Conservation (phyloP, 2,888 invertebrate genomes). For the Drosophila meridionalis region DNA sequence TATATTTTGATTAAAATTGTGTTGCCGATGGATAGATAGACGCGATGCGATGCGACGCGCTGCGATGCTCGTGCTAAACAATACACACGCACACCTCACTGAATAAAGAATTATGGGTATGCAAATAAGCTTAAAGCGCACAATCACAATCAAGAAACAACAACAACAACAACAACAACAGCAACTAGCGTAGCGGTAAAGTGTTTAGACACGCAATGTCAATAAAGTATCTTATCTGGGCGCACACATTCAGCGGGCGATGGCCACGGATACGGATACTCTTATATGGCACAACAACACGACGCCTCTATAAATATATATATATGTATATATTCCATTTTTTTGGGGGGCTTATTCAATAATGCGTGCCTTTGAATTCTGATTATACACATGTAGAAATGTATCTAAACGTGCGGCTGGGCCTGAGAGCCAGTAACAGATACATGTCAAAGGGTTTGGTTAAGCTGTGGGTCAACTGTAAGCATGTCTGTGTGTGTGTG, state of each 20-base stretch:
- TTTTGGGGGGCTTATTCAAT: constrained; percentile 57
- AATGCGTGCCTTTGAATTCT: constrained; percentile 80
- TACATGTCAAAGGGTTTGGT: constrained; percentile 76
- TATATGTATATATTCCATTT: constrained; percentile 15
- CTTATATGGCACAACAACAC: constrained; percentile 58
- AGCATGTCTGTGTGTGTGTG: constrained; percentile 12
- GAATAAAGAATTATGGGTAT: constrained; percentile 77
- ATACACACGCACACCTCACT: constrained; percentile 59
- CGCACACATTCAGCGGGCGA: constrained; percentile 59
- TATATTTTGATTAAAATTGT: constrained; percentile 65
- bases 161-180: constrained; percentile 54
- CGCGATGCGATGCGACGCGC: constrained; percentile 7
- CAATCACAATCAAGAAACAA: constrained; percentile 75
- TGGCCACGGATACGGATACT: constrained; percentile 67
- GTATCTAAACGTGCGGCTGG: constrained; percentile 32
- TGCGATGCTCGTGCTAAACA: constrained; percentile 49
- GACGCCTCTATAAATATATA: constrained; percentile 7
- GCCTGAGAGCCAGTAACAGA: constrained; percentile 17
- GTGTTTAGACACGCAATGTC: constrained; percentile 81
- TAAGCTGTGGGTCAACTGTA: constrained; percentile 36
- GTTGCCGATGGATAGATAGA: constrained; percentile 32
- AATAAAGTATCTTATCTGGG: constrained; percentile 79
- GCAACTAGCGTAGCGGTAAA: constrained; percentile 71
- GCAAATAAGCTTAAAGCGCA: constrained; percentile 79
- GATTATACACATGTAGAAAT: constrained; percentile 62